Percentiles rank a stretch among this genome's conserved stretches.
phyloP scores from a whole-genome alignment of 2,113 vertebrate genomes.

The Datnioides undecimradiatus region DNA sequence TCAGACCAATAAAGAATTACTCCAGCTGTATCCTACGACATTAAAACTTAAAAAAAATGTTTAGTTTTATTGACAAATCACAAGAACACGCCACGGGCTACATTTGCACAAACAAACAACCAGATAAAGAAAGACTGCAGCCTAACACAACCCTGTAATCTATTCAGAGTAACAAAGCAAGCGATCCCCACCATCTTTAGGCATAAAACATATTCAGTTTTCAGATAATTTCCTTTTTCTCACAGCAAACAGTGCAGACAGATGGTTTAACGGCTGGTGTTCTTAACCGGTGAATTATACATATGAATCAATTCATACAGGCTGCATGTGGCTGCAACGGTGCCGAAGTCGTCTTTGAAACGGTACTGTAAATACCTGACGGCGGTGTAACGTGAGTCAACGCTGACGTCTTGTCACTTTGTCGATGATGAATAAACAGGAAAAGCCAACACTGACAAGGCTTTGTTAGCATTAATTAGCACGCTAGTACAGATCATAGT shows the following conservation, averaged over 20 bases:
- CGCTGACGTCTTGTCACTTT: not conserved
- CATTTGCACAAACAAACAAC: not conserved
- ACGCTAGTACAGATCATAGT: not conserved
- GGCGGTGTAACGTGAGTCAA: not conserved
- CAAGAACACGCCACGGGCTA: not conserved
- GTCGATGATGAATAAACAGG: not conserved
- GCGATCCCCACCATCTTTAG: not conserved
- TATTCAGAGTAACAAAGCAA: not conserved
- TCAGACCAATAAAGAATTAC: not conserved
- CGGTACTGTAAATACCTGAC: not conserved
- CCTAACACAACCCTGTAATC: not conserved
- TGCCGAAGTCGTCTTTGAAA: not conserved
- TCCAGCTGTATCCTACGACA: no score
- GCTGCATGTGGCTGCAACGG: not conserved
- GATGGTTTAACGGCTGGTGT: slow-evolving; percentile 31
- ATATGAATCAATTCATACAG: not conserved
- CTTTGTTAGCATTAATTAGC: not conserved
- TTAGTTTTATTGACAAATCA: no score
- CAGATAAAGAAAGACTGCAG: not conserved
- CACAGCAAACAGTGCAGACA: slow-evolving; percentile 21
- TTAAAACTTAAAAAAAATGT: not conserved
- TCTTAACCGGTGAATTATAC: slow-evolving; percentile 10
- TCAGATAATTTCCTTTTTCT: slow-evolving; percentile 18
- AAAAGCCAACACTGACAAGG: not conserved
- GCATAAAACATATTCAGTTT: slow-evolving; percentile 8